Base-by-base conservation (phyloP, 2,113 vertebrate genomes). In the Amazona guildingii region DNA sequence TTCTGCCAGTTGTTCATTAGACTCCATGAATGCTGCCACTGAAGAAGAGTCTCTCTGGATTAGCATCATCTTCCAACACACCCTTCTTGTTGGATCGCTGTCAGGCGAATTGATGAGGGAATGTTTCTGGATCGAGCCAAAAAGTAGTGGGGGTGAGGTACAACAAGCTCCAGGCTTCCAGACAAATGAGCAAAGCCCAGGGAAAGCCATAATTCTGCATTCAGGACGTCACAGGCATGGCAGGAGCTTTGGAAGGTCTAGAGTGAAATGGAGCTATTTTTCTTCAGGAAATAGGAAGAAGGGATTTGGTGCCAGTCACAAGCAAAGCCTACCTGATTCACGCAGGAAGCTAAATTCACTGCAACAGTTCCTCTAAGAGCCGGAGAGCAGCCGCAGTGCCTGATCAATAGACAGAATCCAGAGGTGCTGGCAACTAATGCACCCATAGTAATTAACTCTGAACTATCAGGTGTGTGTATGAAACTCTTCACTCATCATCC, bases 371-470 rank as follows among this genome's bases (percentile, higher is more conserved):
- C 94, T 96, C 68, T 54, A 29, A 12, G 95, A 97, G 92, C 90
- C 11, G 7, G 94, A 67, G 95, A 90, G 95, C 64, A 95, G 94
- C 95, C 9, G 46, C 68, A 39, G 87, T 15, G 85, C 94, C 90
- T 92, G 35, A 86, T 97, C 97, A 87, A 96, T 90, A 90, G 97
- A 91, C 95, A 95, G 92, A 61, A 97, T 89, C 94, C 97, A 96
- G 97, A 95, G 97, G 88, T 69, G 92, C 90, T 87, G 93, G 95
- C 96, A 92, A 95, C 93, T 87, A 72, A 95, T 95, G 67, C 35
- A 73, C 97, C 96, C 21, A 5, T n/a, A 77, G 70, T 97, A 97
- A 98, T 98, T 97, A 97, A 96, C 95, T 98, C 95, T 91, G 96
- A 97, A 96, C 97, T 97, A 97, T 90, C 97, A 95, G 96, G 95